Percentiles rank a stretch among this genome's conserved stretches.
phyloP scores from a whole-genome alignment of 2,888 invertebrate genomes.

The Coenonympha arcania region DNA sequence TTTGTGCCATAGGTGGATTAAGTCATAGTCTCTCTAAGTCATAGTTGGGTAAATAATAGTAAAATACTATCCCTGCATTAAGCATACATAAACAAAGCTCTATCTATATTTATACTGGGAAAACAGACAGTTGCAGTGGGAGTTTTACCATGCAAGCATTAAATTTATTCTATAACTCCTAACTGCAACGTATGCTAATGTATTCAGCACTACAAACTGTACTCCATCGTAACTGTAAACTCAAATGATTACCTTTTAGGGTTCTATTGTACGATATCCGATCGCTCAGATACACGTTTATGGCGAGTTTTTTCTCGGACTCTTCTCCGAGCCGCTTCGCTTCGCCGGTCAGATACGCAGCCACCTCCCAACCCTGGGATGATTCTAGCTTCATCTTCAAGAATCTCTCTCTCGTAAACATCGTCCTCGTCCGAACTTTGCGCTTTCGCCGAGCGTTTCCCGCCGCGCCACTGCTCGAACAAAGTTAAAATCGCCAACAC shows the following conservation, averaged over 20 bases:
- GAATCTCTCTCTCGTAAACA: slow-evolving; percentile 68
- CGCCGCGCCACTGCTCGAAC: slow-evolving; percentile 65
- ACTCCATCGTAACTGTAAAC: neutral
- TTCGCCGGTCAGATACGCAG: slow-evolving; percentile 77
- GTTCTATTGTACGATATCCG: slow-evolving; percentile 88
- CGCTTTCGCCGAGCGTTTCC: slow-evolving; percentile 45
- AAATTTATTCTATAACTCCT: too few species aligned
- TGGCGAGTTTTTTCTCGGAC: slow-evolving; percentile 85
- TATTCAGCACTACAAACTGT: neutral
- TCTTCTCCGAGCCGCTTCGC: slow-evolving; percentile 80
- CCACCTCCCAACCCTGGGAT: slow-evolving; percentile 80
- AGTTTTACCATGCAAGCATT: too few species aligned
- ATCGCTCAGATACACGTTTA: slow-evolving; percentile 91
- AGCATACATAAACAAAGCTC: too few species aligned
- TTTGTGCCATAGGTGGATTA: too few species aligned
- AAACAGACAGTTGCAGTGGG: too few species aligned
- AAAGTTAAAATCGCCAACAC: slow-evolving; percentile 51
- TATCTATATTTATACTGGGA: too few species aligned
- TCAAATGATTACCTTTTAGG: slow-evolving; percentile 70
- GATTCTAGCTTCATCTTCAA: slow-evolving; percentile 77
- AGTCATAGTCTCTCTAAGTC: too few species aligned
- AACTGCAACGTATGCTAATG: neutral
- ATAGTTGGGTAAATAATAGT: too few species aligned
- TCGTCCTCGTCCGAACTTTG: slow-evolving; percentile 36
- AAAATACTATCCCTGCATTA: too few species aligned